These are phyloP conservation scores for Meteorus sp. DNA, from an alignment of 1,140 invertebrate genomes.

Conservation along the genomic window DNA sequence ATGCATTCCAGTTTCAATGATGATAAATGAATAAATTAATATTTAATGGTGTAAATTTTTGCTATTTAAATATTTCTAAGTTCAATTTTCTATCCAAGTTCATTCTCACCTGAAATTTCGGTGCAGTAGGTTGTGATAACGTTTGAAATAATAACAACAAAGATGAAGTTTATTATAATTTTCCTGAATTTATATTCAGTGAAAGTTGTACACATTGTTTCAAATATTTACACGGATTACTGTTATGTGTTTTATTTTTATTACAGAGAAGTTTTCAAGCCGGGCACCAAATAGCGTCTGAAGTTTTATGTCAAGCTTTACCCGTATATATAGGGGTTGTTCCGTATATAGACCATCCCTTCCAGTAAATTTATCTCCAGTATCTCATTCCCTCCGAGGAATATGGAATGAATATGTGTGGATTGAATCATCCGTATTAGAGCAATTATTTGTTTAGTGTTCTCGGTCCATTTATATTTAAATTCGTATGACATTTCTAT, in stretches of 20 bases:
- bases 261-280: neutral
- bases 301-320: constrained; percentile 21
- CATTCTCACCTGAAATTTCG: constrained; percentile 22
- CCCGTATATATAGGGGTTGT: constrained; percentile 20
- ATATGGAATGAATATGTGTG: no score
- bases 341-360: constrained; percentile 3
- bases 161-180: neutral
- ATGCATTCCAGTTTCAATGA: no score
- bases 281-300: constrained; percentile 5
- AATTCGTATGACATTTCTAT: no score
- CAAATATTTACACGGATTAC: neutral
- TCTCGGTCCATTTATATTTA: no score
- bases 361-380: no score
- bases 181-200: neutral
- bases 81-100: no score
- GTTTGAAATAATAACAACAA: neutral
- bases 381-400: no score
- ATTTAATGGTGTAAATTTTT: no score
- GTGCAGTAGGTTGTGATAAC: constrained; percentile 11
- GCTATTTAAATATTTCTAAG: no score
- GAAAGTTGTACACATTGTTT: neutral
- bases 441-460: no score
- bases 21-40: no score
- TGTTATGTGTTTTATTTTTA: constrained; percentile 4
- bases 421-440: no score